Conservation (phyloP, 2,888 invertebrate species). For the Epiblema foenella region DNA sequence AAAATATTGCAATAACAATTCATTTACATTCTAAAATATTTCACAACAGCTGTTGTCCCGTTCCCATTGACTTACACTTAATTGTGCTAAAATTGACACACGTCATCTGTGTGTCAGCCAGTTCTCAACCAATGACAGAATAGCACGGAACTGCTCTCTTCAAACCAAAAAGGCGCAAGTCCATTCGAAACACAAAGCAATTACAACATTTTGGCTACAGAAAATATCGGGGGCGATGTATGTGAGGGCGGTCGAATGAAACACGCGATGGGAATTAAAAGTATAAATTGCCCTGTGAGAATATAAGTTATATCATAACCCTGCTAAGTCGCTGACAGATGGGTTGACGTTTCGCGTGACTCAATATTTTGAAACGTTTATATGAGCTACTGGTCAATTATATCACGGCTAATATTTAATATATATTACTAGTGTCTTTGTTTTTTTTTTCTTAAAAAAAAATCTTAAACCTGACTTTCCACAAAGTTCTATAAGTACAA, state of each 20-base stretch:
- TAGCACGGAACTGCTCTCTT: neutral
- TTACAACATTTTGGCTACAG: neutral
- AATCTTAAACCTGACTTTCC: too few relatives aligned
- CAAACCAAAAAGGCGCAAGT: neutral
- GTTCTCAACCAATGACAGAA: conserved; percentile 26
- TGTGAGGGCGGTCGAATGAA: conserved; percentile 29
- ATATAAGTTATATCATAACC: neutral
- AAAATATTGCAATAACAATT: neutral
- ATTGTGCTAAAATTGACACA: conserved; percentile 41
- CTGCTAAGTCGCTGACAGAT: conserved; percentile 1
- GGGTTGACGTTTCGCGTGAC: conserved; percentile 1
- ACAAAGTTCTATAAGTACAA: too few relatives aligned
- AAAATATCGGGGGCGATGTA: conserved; percentile 4
- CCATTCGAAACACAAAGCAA: too few relatives aligned
- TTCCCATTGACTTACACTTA: conserved; percentile 35
- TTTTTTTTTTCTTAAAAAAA: too few relatives aligned
- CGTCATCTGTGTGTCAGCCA: conserved; percentile 33
- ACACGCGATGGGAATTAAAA: conserved; percentile 41
- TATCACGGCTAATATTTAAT: too few relatives aligned
- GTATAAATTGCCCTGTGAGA: conserved; percentile 7
- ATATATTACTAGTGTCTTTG: too few relatives aligned
- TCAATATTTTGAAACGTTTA: neutral
- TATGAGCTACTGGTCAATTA: neutral
- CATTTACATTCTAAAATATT: conserved; percentile 15
- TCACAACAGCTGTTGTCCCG: conserved; percentile 30